Base-by-base conservation (phyloP, 1,140 invertebrate species). In the Cheumatopsyche charites region DNA sequence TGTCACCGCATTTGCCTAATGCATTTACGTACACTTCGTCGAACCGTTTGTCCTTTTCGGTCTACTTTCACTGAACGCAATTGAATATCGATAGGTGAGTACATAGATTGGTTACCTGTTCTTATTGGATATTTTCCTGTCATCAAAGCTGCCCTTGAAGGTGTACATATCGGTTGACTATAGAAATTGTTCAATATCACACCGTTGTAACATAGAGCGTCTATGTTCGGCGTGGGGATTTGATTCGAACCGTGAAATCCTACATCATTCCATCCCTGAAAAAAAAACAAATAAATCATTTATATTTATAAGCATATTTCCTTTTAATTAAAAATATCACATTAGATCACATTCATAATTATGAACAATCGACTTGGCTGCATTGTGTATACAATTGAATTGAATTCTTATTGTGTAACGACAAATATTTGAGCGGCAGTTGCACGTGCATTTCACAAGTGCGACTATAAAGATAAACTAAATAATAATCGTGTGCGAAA, bases 191-290 rank as follows among this genome's bases (percentile, higher is more conserved):
- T 89, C 19, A 93, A 78, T 26, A 92, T 89, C 2, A 90, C 83
- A 4, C 91, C 91, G 78, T 88, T 88, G 78, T 88, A 90, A 0
- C 90, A 92, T n/a, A 93, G 77, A 0, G 89, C 88, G 79, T 93
- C 92, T 52, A 93, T 90, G 79, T 93, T 93, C 1, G 91, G 91
- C 0, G 91, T 93, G 26, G 89, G 87, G 75, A 92, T 91, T 82
- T 94, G 89, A 67, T 90, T 83, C 0, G 88, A 89, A 1, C 93
- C 93, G 80, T 93, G 92, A 79, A 94, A 94, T 70, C 92, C 90
- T 1, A 94, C 90, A 84, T 94, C 92, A 80, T 93, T 91, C 85
- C 90, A 93, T 7, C 92, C 92, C 91, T 93, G 71, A 42, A 78
- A 78, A 63, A 69, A 75, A 73, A 71, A 67, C 3, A 55, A 55